Conservation (phyloP, 2,113 vertebrate species). For the Ptychochromis oligacanthus region DNA sequence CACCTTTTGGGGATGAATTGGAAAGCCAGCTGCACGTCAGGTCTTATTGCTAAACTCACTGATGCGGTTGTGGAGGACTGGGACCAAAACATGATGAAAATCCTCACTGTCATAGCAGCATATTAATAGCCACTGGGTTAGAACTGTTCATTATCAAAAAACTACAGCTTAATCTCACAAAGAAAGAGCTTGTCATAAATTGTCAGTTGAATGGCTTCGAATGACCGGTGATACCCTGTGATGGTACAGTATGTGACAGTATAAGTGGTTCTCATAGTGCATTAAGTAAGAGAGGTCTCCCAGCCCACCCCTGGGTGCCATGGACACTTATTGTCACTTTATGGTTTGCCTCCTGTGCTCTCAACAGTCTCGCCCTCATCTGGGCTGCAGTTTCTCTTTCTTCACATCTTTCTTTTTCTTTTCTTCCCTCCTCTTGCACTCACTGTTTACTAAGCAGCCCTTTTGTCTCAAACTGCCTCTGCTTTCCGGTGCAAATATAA, state of each 20-base stretch:
- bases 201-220: background rate
- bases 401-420: constrained; percentile 19
- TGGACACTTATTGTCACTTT: constrained; percentile 43
- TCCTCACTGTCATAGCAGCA: background rate
- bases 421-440: constrained; percentile 17
- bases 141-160: background rate
- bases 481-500: constrained; percentile 55
- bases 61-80: background rate
- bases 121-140: rapidly evolving
- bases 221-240: background rate
- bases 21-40: background rate
- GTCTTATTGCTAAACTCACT: background rate
- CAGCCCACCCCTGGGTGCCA: constrained; percentile 18
- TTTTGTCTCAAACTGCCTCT: constrained; percentile 56
- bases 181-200: background rate
- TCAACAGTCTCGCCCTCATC: constrained; percentile 14
- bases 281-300: constrained; percentile 10
- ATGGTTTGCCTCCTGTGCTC: background rate
- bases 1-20: background rate
- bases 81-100: background rate
- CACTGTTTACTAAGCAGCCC: constrained; percentile 33
- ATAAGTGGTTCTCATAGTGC: constrained; percentile 4
- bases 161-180: background rate
- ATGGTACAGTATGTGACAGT: background rate
- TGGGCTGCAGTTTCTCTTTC: constrained; percentile 21